phyloP scores from a whole-genome alignment of 1,140 invertebrate genomes.

The Trichonephila clavipes region DNA sequence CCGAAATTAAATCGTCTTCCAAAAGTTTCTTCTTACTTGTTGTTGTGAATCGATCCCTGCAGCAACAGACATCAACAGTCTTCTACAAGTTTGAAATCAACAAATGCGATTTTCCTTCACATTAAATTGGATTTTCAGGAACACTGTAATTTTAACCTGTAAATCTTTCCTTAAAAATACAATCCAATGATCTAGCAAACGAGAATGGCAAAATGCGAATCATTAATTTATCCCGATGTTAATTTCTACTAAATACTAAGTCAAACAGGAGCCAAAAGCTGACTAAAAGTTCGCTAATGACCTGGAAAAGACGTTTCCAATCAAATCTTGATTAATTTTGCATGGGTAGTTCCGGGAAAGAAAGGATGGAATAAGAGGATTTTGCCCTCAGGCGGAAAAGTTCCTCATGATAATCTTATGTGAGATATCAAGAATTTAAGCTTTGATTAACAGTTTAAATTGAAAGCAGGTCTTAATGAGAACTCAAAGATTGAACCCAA shows the following conservation, averaged over 20 bases:
- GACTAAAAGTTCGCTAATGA: conserved; percentile 18
- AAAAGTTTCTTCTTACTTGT: not conserved
- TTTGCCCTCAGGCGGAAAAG: not conserved
- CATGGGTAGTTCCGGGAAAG: not conserved
- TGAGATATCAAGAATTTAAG: conserved; percentile 41
- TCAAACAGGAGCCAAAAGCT: not conserved
- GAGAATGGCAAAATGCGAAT: not conserved
- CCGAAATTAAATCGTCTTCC: not conserved
- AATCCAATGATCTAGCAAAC: not conserved
- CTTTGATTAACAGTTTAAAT: not conserved
- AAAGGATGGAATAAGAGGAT: not conserved
- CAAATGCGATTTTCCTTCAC: not conserved
- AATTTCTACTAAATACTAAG: not conserved
- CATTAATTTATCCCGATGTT: not conserved
- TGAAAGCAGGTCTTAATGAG: conserved; percentile 8
- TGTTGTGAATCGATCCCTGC: not conserved
- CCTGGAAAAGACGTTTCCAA: not conserved
- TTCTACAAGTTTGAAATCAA: not conserved
- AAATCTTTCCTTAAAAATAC: not conserved
- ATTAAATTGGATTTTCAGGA: not conserved
- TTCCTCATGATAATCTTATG: not conserved
- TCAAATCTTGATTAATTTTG: conserved; percentile 46
- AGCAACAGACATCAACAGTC: not conserved
- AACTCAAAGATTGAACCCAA: not conserved
- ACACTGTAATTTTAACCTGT: not conserved